These are phyloP conservation scores for Drosophila tsacasi DNA, from an alignment of 1,140 invertebrate genomes.

Conservation along the genomic window DNA sequence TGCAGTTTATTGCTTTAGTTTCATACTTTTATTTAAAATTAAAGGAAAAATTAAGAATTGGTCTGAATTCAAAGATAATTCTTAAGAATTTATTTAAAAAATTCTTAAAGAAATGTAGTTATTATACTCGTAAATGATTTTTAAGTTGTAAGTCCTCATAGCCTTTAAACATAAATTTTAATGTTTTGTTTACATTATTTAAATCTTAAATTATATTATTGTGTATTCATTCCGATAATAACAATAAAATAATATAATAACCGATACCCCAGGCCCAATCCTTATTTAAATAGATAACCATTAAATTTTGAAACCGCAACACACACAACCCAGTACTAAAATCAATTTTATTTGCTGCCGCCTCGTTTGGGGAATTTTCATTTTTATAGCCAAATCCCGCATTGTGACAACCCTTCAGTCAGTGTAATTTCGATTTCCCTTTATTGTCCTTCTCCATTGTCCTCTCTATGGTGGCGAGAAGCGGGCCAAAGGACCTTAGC, in stretches of 20 bases:
- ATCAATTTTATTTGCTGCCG: conserved; percentile 32
- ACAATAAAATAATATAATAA: conserved; percentile 1
- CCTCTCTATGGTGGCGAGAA: not conserved
- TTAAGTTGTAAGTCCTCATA: too few species aligned
- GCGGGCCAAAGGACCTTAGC: conserved; percentile 1
- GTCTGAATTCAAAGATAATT: not conserved
- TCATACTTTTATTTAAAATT: not conserved
- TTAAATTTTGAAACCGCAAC: conserved; percentile 31
- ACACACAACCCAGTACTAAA: not conserved
- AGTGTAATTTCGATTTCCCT: conserved; percentile 53
- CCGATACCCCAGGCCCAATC: not conserved
- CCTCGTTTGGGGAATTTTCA: conserved; percentile 17
- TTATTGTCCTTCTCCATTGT: conserved; percentile 46
- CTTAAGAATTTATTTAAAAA: not conserved
- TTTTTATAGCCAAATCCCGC: conserved; percentile 38
- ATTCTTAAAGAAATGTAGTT: not conserved
- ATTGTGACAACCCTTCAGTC: conserved; percentile 40
- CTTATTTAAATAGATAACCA: conserved; percentile 1
- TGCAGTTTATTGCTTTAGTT: not conserved
- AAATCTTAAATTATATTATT: not conserved
- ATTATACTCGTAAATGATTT: not conserved
- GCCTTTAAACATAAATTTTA: not conserved
- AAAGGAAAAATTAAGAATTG: not conserved
- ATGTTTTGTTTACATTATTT: too few species aligned
- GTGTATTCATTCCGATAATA: not conserved